Conservation (phyloP, 2,113 vertebrate species). For the Limanda limanda region DNA sequence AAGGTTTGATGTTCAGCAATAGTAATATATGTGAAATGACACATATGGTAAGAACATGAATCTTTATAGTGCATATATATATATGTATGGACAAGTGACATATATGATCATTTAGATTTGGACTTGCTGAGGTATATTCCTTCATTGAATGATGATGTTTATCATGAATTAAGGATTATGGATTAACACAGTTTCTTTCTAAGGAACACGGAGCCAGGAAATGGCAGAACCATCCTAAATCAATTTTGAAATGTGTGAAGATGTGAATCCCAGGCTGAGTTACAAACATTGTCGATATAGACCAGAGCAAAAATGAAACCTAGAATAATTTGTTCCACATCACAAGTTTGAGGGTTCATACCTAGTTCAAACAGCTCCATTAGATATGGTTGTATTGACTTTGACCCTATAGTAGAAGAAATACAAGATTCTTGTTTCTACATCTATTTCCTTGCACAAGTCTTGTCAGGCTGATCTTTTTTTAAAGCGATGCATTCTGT, state of each 20-base stretch:
- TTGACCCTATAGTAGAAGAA: not conserved
- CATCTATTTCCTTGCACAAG: not conserved
- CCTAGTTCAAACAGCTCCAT: constrained; percentile 20
- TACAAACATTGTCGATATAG: constrained; percentile 46
- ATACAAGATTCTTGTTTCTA: not conserved
- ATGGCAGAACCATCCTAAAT: constrained; percentile 10
- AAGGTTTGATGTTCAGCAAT: not conserved
- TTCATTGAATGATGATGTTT: not conserved
- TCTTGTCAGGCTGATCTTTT: not conserved
- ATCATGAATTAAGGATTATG: not conserved
- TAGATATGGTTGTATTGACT: not conserved
- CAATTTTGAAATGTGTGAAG: constrained; percentile 11
- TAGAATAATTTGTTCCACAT: constrained; percentile 52
- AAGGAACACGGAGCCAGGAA: not conserved
- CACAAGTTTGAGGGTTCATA: constrained; percentile 28
- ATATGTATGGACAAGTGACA: no score
- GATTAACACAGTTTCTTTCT: not conserved
- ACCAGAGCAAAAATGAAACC: constrained; percentile 35
- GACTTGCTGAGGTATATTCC: not conserved
- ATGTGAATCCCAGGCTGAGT: constrained; percentile 4
- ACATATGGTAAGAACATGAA: not conserved
- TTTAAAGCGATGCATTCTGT: not conserved
- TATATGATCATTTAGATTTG: no score
- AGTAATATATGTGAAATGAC: not conserved
- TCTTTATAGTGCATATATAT: not conserved